Evolutionary conservation across 2,888 invertebrate species (phyloP).

Genomic region (Ceratothoa steindachneri): DNA sequence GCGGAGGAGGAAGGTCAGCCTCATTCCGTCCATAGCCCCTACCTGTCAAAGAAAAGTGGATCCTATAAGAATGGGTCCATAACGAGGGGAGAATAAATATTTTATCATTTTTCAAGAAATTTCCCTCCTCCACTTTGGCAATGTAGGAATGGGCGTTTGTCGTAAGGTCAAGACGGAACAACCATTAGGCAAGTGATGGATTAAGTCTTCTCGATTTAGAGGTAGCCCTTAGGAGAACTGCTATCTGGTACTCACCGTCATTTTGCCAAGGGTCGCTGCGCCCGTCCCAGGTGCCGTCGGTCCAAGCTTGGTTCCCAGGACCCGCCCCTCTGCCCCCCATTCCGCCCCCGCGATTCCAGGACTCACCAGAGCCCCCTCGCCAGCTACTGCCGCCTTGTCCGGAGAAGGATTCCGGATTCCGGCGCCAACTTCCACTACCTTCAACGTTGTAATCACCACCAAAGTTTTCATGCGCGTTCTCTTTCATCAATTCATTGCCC

Average conservation of each 20-base stretch:
- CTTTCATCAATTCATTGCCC: conserved; percentile 8
- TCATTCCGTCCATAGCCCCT: background rate
- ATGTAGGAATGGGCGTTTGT: too few relatives aligned
- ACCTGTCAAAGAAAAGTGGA: background rate
- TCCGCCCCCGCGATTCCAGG: conserved; percentile 1
- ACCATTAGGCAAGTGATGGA: too few relatives aligned
- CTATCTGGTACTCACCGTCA: conserved; percentile 9
- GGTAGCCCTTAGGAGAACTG: too few relatives aligned
- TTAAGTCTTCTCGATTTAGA: too few relatives aligned
- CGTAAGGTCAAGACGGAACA: too few relatives aligned
- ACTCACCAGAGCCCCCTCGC: background rate
- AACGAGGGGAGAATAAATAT: too few relatives aligned
- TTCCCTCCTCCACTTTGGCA: too few relatives aligned
- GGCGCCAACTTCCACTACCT: background rate
- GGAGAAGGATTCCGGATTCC: background rate
- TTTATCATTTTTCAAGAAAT: too few relatives aligned
- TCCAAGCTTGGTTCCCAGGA: background rate
- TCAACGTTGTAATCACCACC: background rate
- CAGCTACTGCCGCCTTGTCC: background rate
- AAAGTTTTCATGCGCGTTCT: background rate
- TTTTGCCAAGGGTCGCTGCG: background rate
- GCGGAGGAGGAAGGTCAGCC: background rate
- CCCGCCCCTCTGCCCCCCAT: conserved; percentile 1
- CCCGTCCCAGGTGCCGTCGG: conserved; percentile 1
- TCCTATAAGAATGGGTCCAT: too few relatives aligned